Evolutionary conservation across 2,888 invertebrate species (phyloP), one percentile per base, ranked within the genome.

Genomic region (Epinotia brunnichana): DNA sequence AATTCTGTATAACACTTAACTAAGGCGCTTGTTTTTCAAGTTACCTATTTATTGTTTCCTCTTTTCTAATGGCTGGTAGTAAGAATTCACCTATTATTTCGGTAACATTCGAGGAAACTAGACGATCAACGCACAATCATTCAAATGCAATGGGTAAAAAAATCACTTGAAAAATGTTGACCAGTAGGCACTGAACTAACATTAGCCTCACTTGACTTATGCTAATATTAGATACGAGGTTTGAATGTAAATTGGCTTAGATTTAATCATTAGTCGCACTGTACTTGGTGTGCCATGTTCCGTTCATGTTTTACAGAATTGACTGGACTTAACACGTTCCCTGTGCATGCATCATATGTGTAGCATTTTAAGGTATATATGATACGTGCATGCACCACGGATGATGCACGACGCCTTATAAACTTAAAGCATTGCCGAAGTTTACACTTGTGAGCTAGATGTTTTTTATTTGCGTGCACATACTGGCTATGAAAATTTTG

Each of bases 141-240:
- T 11, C 19, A 19, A 64, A 53, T 17, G 39, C 53, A 64, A 17
- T 13, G 15, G 7, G 15, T 51, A 11, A 66, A 60, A 67, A 35
- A 54, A 67, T 67, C 60, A 67, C 54, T 54, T 21, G 24, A 48
- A 29, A 59, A 59, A 29, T 29, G 21, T 54, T 67, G 17, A 67
- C 54, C 70, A 63, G 59, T 71, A n/a, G 67, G 68, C 57, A 56
- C 57, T 68, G 17, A 71, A 60, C 51, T 41, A 60, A 74, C 69
- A 57, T 69, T 79, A 75, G 76, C 79, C 79, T 76, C 76, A 74
- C 67, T 77, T 80, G 78, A 80, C 76, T 78, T 79, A 80, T 80
- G 78, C 71, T 79, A 79, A 79, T 67, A 74, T 59, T n/a, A n/a
- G n/a, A n/a, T n/a, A n/a, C n/a, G n/a, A 66, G 63, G 44, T 62